Conservation (phyloP, 2,797 vertebrate species). For the Hyperoplus immaculatus region DNA sequence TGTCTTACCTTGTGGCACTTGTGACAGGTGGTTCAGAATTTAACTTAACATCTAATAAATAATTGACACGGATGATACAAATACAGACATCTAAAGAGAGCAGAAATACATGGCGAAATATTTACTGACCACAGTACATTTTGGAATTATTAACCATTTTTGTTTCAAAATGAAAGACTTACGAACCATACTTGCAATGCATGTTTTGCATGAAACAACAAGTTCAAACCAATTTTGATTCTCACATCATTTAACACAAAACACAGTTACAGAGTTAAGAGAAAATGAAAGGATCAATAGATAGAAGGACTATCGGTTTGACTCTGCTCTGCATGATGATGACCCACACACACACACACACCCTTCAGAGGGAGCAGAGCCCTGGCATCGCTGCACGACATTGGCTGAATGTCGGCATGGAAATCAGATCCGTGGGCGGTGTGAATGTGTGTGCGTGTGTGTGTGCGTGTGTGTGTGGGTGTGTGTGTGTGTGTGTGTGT, state of each 20-base stretch:
- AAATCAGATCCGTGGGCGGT: conserved; percentile 53
- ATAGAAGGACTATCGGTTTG: background rate
- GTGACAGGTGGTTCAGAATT: background rate
- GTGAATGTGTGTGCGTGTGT: conserved; percentile 27
- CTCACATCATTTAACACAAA: conserved; percentile 2
- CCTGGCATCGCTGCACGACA: conserved; percentile 38
- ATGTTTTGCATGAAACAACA: background rate
- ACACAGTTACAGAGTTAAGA: background rate
- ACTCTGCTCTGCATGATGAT: conserved; percentile 38
- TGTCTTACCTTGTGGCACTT: background rate
- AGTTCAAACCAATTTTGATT: background rate
- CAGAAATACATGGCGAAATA: background rate
- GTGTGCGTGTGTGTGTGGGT: conserved; percentile 8
- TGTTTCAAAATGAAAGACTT: too few relatives aligned
- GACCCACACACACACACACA: too few relatives aligned
- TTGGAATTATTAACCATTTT: too few relatives aligned
- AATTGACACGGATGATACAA: background rate
- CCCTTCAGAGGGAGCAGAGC: background rate
- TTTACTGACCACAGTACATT: background rate
- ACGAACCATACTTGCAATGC: background rate
- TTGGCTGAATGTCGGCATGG: conserved; percentile 67
- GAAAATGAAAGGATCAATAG: background rate
- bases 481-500: conserved; percentile 17
- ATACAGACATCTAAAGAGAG: background rate
- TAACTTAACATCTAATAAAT: background rate